These are phyloP conservation scores for Pristionchus maxplancki DNA, from an alignment of 2,888 invertebrate genomes.

Conservation along the genomic window DNA sequence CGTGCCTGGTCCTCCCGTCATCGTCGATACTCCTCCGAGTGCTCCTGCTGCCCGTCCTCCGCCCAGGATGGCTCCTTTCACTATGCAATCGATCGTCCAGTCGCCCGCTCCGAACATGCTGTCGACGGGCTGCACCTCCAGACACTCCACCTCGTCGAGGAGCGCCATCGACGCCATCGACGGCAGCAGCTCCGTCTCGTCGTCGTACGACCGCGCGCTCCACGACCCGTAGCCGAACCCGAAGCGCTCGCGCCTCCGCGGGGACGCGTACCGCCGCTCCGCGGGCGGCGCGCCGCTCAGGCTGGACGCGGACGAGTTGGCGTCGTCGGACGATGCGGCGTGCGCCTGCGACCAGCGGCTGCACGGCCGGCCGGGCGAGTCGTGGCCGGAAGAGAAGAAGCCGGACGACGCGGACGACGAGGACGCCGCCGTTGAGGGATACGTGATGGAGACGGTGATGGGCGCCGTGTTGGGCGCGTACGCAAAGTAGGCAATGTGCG, in stretches of 20 bases:
- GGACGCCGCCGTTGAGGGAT: neutral
- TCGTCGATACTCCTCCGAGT: neutral
- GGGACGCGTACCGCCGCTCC: neutral
- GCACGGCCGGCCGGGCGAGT: neutral
- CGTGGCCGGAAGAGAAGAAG: neutral
- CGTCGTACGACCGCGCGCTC: neutral
- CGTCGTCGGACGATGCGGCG: neutral
- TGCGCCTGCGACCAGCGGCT: neutral
- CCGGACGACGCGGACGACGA: neutral
- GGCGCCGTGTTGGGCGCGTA: constrained; percentile 44
- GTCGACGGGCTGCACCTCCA: constrained; percentile 16
- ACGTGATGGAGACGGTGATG: constrained; percentile 28
- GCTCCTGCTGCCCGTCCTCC: neutral
- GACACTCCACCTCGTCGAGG: neutral
- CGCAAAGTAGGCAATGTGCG: constrained; percentile 49
- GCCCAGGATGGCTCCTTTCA: neutral
- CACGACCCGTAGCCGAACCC: neutral
- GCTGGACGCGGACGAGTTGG: neutral
- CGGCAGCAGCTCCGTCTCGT: neutral
- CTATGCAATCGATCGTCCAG: neutral
- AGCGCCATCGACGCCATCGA: neutral
- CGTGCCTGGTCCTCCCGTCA: too few species aligned
- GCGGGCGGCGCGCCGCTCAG: neutral
- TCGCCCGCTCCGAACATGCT: constrained; percentile 17
- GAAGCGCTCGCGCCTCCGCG: neutral